Percentiles rank a stretch among this genome's conserved stretches.
phyloP scores from a whole-genome alignment of 2,888 invertebrate genomes.

The Acrobasis suavella region DNA sequence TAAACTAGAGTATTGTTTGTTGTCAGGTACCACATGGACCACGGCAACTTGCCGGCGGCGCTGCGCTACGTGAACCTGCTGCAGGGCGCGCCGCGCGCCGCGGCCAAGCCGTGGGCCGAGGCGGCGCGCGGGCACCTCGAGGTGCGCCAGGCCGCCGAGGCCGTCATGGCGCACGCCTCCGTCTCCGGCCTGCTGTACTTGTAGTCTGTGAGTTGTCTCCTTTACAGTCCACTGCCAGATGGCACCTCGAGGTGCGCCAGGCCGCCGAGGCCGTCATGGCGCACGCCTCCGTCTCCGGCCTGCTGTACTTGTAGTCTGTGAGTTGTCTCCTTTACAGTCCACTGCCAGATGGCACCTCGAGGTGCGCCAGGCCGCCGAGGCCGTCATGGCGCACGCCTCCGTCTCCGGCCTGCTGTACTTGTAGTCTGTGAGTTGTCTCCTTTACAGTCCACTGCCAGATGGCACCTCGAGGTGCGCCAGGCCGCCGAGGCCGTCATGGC shows the following conservation, averaged over 20 bases:
- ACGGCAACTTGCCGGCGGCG: conserved; percentile 92
- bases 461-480: too few relatives aligned
- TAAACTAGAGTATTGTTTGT: too few relatives aligned
- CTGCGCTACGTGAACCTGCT: conserved; percentile 95
- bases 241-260: too few relatives aligned
- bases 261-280: too few relatives aligned
- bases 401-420: conserved; percentile 62
- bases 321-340: too few relatives aligned
- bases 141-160: conserved; percentile 94
- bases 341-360: too few relatives aligned
- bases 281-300: too few relatives aligned
- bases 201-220: background rate
- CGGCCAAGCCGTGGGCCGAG: conserved; percentile 93
- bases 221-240: too few relatives aligned
- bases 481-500: too few relatives aligned
- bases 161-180: conserved; percentile 95
- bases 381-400: too few relatives aligned
- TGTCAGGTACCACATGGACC: conserved; percentile 94
- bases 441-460: too few relatives aligned
- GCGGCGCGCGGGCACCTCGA: conserved; percentile 93
- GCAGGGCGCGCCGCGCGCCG: conserved; percentile 92
- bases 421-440: conserved; percentile 69
- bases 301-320: background rate
- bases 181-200: conserved; percentile 85
- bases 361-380: too few relatives aligned